Base-by-base conservation (phyloP, 53 echinoderm and acorn worm genomes). In the Paelopatides confundens region DNA sequence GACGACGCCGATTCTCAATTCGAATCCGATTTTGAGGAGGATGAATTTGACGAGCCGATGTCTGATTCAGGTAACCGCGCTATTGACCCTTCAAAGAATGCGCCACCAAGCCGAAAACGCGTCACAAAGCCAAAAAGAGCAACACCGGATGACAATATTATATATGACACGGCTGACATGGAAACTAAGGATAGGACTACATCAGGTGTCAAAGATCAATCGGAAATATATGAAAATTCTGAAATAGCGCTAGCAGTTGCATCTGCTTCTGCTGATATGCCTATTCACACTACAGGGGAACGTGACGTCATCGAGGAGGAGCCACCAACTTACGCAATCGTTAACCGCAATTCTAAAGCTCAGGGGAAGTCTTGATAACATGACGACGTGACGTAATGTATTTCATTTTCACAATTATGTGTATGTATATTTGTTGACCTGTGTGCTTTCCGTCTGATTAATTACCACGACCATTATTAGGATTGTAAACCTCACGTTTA, bases 1-100 rank as follows among this genome's bases (percentile, higher is more conserved):
- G 79, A 79, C 17, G 79, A 79, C 33, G 79, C 79, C 3, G 79
- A 79, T 32, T 79, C 79, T 12, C 79, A 79, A n/a, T 79, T 79
- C 21, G 79, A 79, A 53, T 79, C 79, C 29, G 79, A 79, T 79
- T 79, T 79, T 32, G 79, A 79, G 51, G 79, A 79, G 34, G 79
- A 79, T 48, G 79, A 79, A 54, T 79, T 79, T 21, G 79, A 79
- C 31, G 79, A 79, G 28, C 54, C 79, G 14, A 79, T 79, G 79
- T 79, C 79, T 14, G 79, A 79, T 32, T 79, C 79, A 4, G 79
- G 52, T 8, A 79, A 79, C 52, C 79, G 48, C 28, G 50, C 79
- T 1, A 79, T 79, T 21, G 79, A 79, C 21, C 79, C 79, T 30
- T 52, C 32, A 15, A 43, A 52, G 30, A 79, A 31, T 18, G 79